Evolutionary conservation across 2,888 invertebrate genomes (phyloP).

Genomic region (Lycocerus yunnanus): DNA sequence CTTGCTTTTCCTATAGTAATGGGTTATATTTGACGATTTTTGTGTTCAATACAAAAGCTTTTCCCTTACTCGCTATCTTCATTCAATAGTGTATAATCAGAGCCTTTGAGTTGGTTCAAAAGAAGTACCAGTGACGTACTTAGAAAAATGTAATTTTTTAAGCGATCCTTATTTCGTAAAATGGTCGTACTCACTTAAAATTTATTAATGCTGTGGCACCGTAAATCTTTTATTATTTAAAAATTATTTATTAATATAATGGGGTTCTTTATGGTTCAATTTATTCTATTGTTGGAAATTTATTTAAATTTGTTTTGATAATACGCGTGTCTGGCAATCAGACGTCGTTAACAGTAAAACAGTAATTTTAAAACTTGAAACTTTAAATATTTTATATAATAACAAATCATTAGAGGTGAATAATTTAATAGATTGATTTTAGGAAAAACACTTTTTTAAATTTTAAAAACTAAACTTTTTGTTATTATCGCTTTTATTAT

Average conservation of each 20-base stretch:
- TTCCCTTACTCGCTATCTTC: constrained; percentile 37
- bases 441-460: background rate
- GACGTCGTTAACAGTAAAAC: background rate
- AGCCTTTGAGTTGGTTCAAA: constrained; percentile 35
- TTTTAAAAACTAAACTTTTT: background rate
- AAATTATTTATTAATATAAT: background rate
- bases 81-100: constrained; percentile 39
- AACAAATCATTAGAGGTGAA: background rate
- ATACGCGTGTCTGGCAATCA: background rate
- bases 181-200: background rate
- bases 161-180: background rate
- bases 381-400: background rate
- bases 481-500: background rate
- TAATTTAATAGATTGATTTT: background rate
- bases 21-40: constrained; percentile 40
- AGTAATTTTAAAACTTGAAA: background rate
- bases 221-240: background rate
- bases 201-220: background rate
- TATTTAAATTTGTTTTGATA: background rate
- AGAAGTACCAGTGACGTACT: constrained; percentile 27
- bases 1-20: constrained; percentile 36
- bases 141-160: background rate
- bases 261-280: background rate
- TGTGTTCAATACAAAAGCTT: constrained; percentile 38
- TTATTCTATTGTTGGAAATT: background rate